Evolutionary conservation across 2,113 vertebrate genomes (phyloP), one percentile per base, ranked within the genome.

Genomic region (Notothenia rossii): DNA sequence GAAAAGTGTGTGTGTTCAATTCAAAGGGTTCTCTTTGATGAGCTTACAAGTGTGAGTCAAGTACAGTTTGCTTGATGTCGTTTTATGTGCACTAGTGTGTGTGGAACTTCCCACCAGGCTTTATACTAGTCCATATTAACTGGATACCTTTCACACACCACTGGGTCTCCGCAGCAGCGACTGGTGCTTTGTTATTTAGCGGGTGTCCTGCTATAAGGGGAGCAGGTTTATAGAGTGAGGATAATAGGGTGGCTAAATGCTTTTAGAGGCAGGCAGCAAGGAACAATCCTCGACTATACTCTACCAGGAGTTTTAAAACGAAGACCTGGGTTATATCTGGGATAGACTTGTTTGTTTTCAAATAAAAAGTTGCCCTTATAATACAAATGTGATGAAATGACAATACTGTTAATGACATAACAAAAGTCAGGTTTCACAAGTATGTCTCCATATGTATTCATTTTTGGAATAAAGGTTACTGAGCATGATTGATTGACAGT

Each of bases 11-110:
- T 10, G 70, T 22, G 55, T 70, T 82, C 77, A 82, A 59, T 80
- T 88, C 80, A 72, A 82, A 83, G 70, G 50, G 80, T 65, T 76
- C 49, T 58, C 72, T 91, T 88, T 89, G 86, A 93, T 82, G 82
- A 91, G 79, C 76, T 68, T 72, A 72, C 69, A 49, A 79, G 73
- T 78, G 66, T 22, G 71, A 91, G 86, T 92, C 85, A 81, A 82
- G 86, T 80, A 62, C 82, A 81, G 64, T 89, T 88, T 88, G 68
- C 79, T 67, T 88, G 89, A 90, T 71, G 87, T 53, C 0, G 53
- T 85, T 85, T 87, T 62, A 83, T 86, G 79, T 87, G 77, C 18
- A 0, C 63, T 62, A 15, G 61, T 59, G 55, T 69, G 70, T 33
- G 51, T 71, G 80, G 8, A 67, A 29, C 72, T 25, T 36, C n/a